Evolutionary conservation across 2,113 vertebrate species (phyloP), one percentile per base, ranked within the genome.

Genomic region (Phyllostomus hastatus): DNA sequence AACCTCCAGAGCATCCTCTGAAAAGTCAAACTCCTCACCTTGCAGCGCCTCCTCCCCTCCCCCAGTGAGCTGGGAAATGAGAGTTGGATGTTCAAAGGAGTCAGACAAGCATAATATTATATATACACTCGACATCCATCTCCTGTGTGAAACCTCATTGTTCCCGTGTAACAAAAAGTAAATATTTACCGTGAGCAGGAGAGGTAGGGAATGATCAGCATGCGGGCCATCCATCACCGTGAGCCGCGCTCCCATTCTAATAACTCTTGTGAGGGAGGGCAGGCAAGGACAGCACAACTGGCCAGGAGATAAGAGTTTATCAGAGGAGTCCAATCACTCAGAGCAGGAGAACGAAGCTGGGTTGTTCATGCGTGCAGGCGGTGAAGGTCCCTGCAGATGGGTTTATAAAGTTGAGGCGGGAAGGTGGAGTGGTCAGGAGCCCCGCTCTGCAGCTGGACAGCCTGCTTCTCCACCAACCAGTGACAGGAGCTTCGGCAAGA

Each of bases 151-250:
- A 97, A 91, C 28, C 35, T 94, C 86, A 83, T n/a, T 14, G 88
- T 96, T 96, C 87, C 75, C 69, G 24, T 50, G 46, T 28, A 97
- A 96, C 75, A 95, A 75, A 97, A 69, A 97, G 93, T 91, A 98
- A 98, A 97, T 94, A 97, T 97, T 98, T 97, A 94, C 93, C 5
- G 1, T 22, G 38, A 98, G 95, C 76, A 90, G 88, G 94, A 97
- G 64, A 97, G 94, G 81, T 46, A 96, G 95, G 48, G 72, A 97
- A 95, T 38, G 94, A 92, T 97, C 59, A 61, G 82, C 82, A 54
- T 12, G 59, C 81, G 75, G 66, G 87, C 94, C 73, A 97, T 98
- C 96, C 43, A 98, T 97, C 97, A 96, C 7, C 10, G 0, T 16
- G 0, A 9, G 26, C 33, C 70, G 41, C 2, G 88, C 54, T 97